Percentiles rank a stretch among this genome's conserved stretches.
phyloP scores from a whole-genome alignment of 2,888 invertebrate species.

The Megastigmus dorsalis region DNA sequence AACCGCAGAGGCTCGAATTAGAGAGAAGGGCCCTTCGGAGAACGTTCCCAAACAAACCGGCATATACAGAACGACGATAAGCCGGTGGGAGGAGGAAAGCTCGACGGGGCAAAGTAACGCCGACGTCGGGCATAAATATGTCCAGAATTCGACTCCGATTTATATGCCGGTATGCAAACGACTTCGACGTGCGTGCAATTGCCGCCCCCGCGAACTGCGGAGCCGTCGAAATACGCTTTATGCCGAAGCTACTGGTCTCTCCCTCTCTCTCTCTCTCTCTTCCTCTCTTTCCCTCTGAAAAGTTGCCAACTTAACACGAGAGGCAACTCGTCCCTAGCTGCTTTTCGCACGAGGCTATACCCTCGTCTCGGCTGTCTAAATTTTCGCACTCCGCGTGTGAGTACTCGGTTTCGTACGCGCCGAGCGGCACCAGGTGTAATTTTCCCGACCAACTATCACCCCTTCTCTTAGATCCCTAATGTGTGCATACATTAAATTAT shows the following conservation, averaged over 20 bases:
- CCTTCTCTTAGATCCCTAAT: too few relatives aligned
- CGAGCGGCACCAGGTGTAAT: neutral
- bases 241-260: too few relatives aligned
- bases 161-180: conserved; percentile 59
- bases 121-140: conserved; percentile 60
- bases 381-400: too few relatives aligned
- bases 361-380: too few relatives aligned
- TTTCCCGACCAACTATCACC: too few relatives aligned
- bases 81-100: conserved; percentile 45
- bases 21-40: conserved; percentile 7
- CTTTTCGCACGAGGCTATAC: too few relatives aligned
- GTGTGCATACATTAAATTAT: conserved; percentile 6
- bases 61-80: neutral
- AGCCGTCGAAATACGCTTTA: too few relatives aligned
- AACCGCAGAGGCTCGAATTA: conserved; percentile 28
- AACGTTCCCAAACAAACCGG: conserved; percentile 4
- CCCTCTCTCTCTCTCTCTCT: too few relatives aligned
- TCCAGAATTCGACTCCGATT: conserved; percentile 59
- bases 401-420: neutral
- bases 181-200: too few relatives aligned
- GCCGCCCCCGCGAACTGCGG: neutral
- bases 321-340: neutral
- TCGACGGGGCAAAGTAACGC: too few relatives aligned
- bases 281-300: too few relatives aligned
- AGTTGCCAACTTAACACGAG: conserved; percentile 20